phyloP scores from a whole-genome alignment of 2,797 vertebrate genomes.

The Mormyrus hasselquistii region DNA sequence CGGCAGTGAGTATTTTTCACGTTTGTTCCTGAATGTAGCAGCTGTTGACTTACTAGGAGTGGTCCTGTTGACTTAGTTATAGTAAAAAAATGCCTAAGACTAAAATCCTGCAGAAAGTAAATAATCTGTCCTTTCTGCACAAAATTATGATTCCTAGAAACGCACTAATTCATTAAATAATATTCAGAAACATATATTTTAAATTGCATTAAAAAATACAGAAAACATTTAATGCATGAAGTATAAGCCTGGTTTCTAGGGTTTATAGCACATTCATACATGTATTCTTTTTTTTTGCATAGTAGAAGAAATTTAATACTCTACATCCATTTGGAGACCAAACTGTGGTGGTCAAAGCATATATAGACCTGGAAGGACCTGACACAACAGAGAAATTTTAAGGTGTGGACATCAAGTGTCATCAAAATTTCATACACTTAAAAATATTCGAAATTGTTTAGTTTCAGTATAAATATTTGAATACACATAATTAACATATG shows the following conservation, averaged over 20 bases:
- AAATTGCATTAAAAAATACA: not conserved
- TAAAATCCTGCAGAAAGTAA: not conserved
- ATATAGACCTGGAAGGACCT: not conserved
- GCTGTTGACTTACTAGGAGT: conserved; percentile 18
- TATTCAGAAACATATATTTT: not conserved
- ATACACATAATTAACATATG: not conserved
- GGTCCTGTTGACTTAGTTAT: not conserved
- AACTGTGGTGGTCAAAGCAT: not conserved
- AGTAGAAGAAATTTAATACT: not conserved
- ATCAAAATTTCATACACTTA: not conserved
- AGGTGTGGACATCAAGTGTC: not conserved
- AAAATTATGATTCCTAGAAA: not conserved
- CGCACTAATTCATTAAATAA: not conserved
- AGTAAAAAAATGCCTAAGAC: not conserved
- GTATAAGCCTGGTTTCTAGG: not conserved
- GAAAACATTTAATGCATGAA: not conserved
- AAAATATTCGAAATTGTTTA: not conserved
- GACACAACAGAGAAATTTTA: not conserved
- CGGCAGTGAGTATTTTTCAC: not conserved
- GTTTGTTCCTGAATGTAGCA: not conserved
- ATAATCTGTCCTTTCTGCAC: not conserved
- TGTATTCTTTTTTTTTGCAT: not conserved
- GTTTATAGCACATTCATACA: not conserved
- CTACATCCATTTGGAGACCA: not conserved
- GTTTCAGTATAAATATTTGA: not conserved